Percentiles rank a stretch among this genome's conserved stretches.
Evolutionary conservation across 92 coral and sea anemone species (phyloP).

Genomic region (Epizoanthus ramosus): DNA sequence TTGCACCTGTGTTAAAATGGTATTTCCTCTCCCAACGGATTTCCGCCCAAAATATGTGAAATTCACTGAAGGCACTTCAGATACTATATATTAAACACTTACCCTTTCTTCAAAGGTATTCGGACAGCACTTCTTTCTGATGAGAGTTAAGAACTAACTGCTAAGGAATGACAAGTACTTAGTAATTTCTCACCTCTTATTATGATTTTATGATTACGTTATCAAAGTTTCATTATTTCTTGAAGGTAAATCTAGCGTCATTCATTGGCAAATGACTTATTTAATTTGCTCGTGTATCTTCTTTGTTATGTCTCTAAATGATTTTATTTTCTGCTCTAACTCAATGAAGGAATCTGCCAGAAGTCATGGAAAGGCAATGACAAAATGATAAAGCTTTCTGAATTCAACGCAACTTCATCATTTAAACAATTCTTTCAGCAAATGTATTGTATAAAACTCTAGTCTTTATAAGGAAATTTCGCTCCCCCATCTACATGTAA

Average conservation of each 20-base stretch:
- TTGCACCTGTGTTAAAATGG: conserved; percentile 9
- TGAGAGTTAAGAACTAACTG: neutral
- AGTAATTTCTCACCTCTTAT: conserved; percentile 30
- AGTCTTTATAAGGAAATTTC: neutral
- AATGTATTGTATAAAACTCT: neutral
- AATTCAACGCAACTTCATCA: neutral
- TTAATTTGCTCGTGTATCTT: conserved; percentile 84
- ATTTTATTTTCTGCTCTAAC: conserved; percentile 50
- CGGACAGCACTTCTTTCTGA: conserved; percentile 2
- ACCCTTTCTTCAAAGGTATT: conserved; percentile 3
- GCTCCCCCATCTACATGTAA: neutral
- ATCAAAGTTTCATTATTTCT: conserved; percentile 58
- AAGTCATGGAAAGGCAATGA: neutral
- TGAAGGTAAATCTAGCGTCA: conserved; percentile 47
- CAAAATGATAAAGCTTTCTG: neutral
- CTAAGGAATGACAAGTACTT: conserved; percentile 38
- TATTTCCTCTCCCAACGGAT: neutral
- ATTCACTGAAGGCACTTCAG: neutral
- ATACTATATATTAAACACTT: neutral
- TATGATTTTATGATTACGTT: conserved; percentile 46
- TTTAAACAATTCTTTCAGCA: neutral
- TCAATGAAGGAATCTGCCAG: conserved; percentile 31
- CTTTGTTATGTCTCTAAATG: conserved; percentile 86
- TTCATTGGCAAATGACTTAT: conserved; percentile 90
- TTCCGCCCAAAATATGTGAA: neutral